Evolutionary conservation across 2,888 invertebrate genomes (phyloP), one percentile per base, ranked within the genome.

Genomic region (Herminia tarsipennalis): DNA sequence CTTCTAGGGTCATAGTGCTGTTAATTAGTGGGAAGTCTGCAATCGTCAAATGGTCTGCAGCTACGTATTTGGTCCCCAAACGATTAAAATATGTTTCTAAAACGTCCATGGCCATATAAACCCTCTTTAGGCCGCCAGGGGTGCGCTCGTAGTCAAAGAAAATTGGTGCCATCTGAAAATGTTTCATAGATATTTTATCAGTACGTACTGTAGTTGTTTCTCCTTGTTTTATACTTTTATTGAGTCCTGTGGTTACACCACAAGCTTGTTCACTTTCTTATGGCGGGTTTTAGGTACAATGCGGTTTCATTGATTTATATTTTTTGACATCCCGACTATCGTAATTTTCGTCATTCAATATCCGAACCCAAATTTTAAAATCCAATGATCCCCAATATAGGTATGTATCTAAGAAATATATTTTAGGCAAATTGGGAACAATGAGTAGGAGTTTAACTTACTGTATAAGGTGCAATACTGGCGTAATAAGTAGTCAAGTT

Each of bases 401-500:
- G n/a, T n/a, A n/a, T n/a, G n/a, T 28, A 6, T 13, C 14, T 8
- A 22, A 25, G 10, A 10, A 10, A 10, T 10, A 6, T 5, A 2
- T 22, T 3, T 6, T 8, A 5, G 22, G 5, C 8, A 5, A 5
- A 22, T 2, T 22, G 22, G 22, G 24, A 8, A 8, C 8, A 8
- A 21, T 2, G 6, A 22, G n/a, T 22, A n/a, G 3, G n/a, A 3
- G n/a, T n/a, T 2, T 1, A 27, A 76, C 93, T 86, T 85, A 95
- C 95, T 55, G 92, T 92, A 67, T 95, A 93, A 29, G 94, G 93
- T 2, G 92, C 92, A 66, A 96, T 94, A 60, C 93, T 93, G 17
- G 93, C 93, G 78, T 96, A 96, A 77, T 95, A 96, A 34, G 95
- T 94, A 1, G 94, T 94, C 74, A 96, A 88, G 73, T 96, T 96